phyloP scores from a whole-genome alignment of 2,888 invertebrate genomes.

The Conistra vaccinii region DNA sequence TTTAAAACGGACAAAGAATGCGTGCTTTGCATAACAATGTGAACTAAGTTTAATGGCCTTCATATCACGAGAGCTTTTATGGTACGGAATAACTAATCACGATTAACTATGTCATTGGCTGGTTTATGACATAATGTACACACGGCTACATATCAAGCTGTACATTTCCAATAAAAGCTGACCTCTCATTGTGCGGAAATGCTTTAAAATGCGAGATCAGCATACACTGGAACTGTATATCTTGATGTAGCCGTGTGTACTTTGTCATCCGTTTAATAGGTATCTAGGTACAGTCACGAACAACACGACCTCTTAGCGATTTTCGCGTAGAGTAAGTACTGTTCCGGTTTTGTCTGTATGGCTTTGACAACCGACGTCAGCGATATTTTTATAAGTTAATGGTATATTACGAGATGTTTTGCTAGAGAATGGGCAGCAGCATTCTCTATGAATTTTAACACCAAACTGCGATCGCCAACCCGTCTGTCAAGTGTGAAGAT shows the following conservation, averaged over 20 bases:
- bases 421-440: not conserved
- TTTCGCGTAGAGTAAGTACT: not conserved
- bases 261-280: conserved; percentile 24
- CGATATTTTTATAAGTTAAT: not conserved
- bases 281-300: conserved; percentile 12
- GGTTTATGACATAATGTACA: conserved; percentile 32
- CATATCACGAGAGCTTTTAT: conserved; percentile 40
- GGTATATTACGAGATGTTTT: not conserved
- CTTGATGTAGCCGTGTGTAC: conserved; percentile 1
- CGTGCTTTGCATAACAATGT: conserved; percentile 56
- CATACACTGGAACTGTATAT: too few relatives aligned
- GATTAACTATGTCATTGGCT: conserved; percentile 48
- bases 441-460: not conserved
- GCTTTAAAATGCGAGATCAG: too few relatives aligned
- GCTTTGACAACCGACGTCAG: not conserved
- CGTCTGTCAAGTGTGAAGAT: not conserved
- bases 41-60: conserved; percentile 28
- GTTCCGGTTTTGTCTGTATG: not conserved
- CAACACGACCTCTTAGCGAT: not conserved
- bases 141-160: too few relatives aligned
- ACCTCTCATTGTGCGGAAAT: too few relatives aligned
- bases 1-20: conserved; percentile 45
- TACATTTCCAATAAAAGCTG: too few relatives aligned
- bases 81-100: conserved; percentile 44
- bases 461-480: not conserved